Percentiles rank a stretch among this genome's conserved stretches.
Evolutionary conservation across 2,113 vertebrate genomes (phyloP).

Genomic region (Trochalopteron elliotii): DNA sequence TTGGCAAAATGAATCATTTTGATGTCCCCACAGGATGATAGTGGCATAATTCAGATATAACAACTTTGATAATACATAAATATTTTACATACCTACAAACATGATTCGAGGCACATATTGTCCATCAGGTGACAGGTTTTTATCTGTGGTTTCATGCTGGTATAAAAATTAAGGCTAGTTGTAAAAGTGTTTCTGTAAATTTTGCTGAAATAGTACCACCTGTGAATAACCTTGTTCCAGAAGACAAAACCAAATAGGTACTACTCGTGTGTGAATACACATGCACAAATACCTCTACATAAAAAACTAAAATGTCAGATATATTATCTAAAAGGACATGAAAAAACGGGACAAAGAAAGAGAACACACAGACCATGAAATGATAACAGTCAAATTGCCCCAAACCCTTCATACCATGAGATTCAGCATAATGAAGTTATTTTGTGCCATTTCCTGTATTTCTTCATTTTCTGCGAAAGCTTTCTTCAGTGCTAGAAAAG

Average conservation of each 20-base stretch:
- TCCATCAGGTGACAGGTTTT: constrained; percentile 87
- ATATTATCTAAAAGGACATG: neutral
- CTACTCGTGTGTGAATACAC: neutral
- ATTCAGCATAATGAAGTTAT: constrained; percentile 89
- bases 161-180: neutral
- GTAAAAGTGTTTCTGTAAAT: neutral
- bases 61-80: neutral
- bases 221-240: neutral
- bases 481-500: constrained; percentile 83
- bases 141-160: constrained; percentile 84
- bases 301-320: neutral
- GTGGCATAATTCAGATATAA: neutral
- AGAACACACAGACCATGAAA: neutral
- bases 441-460: constrained; percentile 85
- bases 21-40: neutral
- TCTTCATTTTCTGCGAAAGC: constrained; percentile 77
- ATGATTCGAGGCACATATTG: constrained; percentile 88
- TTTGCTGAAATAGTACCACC: neutral
- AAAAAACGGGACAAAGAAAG: neutral
- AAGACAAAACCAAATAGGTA: neutral
- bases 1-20: neutral
- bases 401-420: constrained; percentile 75
- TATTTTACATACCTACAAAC: constrained; percentile 82
- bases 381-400: neutral
- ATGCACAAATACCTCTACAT: neutral